Evolutionary conservation across 2,888 invertebrate genomes (phyloP).

Genomic region (Megalurothrips usitatus): DNA sequence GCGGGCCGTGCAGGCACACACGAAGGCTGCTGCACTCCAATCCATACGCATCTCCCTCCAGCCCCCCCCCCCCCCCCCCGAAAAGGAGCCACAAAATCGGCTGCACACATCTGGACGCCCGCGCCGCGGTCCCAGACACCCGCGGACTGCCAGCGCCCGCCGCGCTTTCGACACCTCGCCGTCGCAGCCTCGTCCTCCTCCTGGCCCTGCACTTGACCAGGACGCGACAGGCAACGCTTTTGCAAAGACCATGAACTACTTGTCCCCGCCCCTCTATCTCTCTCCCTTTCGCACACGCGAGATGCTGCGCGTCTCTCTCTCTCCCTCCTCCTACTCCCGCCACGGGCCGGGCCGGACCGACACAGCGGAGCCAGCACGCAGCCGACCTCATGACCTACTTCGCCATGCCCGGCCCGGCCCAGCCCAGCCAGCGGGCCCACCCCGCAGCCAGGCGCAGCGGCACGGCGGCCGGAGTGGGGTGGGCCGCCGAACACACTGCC

Average conservation of each 20-base stretch:
- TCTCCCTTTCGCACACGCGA: background rate
- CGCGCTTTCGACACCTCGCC: background rate
- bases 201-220: background rate
- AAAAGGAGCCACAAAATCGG: background rate
- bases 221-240: background rate
- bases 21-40: background rate
- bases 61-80: background rate
- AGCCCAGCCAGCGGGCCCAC: background rate
- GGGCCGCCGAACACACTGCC: too few species aligned
- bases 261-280: background rate
- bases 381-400: conserved; percentile 20
- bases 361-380: background rate
- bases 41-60: background rate
- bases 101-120: too few species aligned
- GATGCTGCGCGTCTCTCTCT: background rate
- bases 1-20: background rate
- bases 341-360: background rate
- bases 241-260: conserved; percentile 19
- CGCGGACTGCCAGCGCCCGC: too few species aligned
- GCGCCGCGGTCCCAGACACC: too few species aligned
- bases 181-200: background rate
- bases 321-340: background rate
- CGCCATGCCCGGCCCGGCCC: conserved; percentile 1
- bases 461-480: background rate
- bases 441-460: background rate